These are phyloP conservation scores for Neodon shergylaensis DNA, from an alignment of 2,113 vertebrate genomes.

Conservation along the genomic window DNA sequence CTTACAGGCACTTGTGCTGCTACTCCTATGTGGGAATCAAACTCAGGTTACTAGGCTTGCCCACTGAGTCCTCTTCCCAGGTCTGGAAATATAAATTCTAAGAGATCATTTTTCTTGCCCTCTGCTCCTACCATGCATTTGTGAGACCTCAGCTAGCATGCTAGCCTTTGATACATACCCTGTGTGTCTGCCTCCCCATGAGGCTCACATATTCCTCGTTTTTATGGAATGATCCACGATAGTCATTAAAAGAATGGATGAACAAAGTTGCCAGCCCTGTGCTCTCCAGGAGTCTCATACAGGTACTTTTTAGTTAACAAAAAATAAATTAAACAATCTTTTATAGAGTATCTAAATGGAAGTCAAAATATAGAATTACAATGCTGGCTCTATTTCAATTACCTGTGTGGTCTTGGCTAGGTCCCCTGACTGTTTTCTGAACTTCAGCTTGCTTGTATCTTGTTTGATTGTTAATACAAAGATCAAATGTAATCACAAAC, in stretches of 20 bases:
- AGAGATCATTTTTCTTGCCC: accelerated
- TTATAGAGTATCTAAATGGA: neutral
- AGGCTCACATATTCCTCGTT: neutral
- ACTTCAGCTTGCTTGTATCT: neutral
- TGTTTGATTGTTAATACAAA: neutral
- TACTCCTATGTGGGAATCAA: neutral
- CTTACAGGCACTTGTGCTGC: neutral
- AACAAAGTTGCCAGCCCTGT: neutral
- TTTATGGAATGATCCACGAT: neutral
- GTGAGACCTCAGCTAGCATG: neutral
- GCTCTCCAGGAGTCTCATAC: neutral
- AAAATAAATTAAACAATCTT: neutral
- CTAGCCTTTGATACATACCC: neutral
- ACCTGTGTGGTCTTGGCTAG: neutral
- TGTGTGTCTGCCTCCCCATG: neutral
- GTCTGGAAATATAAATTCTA: slow-evolving; percentile 10
- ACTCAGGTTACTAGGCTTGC: neutral
- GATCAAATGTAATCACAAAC: slow-evolving; percentile 1
- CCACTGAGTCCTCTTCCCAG: no score
- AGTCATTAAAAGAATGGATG: neutral
- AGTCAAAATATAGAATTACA: slow-evolving; percentile 1
- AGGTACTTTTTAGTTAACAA: neutral
- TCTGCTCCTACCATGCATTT: neutral
- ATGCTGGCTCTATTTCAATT: neutral
- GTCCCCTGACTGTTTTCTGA: neutral